Percentiles rank a stretch among this genome's conserved stretches.
These are phyloP conservation scores for rabbit (Oryctolagus cuniculus) DNA, from an alignment of 2,113 vertebrate genomes.

Conservation along the genomic window DNA sequence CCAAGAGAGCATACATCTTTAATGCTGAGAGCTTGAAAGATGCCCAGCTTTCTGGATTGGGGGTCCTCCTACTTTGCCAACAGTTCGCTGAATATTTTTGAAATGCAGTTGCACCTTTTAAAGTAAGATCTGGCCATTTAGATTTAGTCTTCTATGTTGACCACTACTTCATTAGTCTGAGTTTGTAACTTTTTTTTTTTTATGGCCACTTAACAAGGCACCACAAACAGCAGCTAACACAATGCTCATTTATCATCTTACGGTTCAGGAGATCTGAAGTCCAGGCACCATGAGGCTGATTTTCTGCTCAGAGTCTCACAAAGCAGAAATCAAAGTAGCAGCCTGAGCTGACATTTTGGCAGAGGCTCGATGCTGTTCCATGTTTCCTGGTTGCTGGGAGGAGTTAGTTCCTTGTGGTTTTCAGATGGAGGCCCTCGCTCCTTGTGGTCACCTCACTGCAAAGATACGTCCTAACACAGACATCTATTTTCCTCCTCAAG, in stretches of 20 bases:
- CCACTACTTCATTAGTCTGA: background rate
- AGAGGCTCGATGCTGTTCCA: background rate
- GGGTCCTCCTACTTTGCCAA: background rate
- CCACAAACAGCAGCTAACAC: background rate
- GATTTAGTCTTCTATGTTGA: background rate
- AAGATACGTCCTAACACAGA: fast-evolving
- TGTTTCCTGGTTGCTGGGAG: background rate
- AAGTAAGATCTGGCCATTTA: background rate
- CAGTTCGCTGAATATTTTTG: background rate
- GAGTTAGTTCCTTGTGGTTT: background rate
- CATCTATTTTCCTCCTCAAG: background rate
- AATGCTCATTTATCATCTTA: background rate
- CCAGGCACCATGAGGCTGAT: background rate
- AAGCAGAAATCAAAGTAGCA: background rate
- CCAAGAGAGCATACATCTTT: too few species aligned
- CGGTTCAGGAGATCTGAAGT: background rate
- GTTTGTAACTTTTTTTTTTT: background rate
- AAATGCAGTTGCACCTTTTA: background rate
- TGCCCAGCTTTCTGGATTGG: background rate
- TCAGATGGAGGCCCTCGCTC: background rate
- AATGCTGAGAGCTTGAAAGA: background rate
- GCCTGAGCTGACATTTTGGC: background rate
- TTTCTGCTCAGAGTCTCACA: background rate
- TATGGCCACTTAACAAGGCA: background rate
- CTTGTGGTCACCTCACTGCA: background rate